These are phyloP conservation scores for Mylabris phalerata DNA, from an alignment of 1,140 invertebrate genomes.

Conservation along the genomic window DNA sequence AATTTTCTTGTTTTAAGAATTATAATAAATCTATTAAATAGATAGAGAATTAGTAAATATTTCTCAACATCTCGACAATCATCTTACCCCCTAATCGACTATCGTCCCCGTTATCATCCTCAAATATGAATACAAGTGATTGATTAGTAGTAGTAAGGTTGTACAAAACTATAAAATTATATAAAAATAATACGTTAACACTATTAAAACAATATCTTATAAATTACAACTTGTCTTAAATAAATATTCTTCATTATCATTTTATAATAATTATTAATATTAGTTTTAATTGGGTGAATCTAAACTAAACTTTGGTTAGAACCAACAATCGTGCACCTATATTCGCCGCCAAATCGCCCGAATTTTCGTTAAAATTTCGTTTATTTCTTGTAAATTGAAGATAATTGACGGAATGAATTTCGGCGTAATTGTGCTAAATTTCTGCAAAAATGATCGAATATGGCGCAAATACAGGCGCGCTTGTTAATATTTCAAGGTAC, in stretches of 20 bases:
- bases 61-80: conserved; percentile 2
- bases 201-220: conserved; percentile 24
- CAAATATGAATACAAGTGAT: neutral
- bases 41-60: conserved; percentile 30
- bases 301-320: conserved; percentile 38
- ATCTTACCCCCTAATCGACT: conserved; percentile 8
- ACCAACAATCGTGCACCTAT: conserved; percentile 28
- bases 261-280: neutral
- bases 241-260: conserved; percentile 25
- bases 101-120: neutral
- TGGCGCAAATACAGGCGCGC: conserved; percentile 26
- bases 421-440: conserved; percentile 20
- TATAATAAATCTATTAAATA: conserved; percentile 5
- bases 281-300: conserved; percentile 24
- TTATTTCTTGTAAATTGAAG: conserved; percentile 15
- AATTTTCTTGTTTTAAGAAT: conserved; percentile 24
- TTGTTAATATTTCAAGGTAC: conserved; percentile 3
- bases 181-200: conserved; percentile 36
- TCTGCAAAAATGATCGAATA: neutral
- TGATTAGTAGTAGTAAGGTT: conserved; percentile 15
- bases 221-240: conserved; percentile 29
- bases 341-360: conserved; percentile 7
- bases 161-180: conserved; percentile 39
- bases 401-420: conserved; percentile 22
- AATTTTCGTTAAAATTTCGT: neutral